These are phyloP conservation scores for Drosophila truncata DNA, from an alignment of 1,140 invertebrate genomes.

Conservation along the genomic window DNA sequence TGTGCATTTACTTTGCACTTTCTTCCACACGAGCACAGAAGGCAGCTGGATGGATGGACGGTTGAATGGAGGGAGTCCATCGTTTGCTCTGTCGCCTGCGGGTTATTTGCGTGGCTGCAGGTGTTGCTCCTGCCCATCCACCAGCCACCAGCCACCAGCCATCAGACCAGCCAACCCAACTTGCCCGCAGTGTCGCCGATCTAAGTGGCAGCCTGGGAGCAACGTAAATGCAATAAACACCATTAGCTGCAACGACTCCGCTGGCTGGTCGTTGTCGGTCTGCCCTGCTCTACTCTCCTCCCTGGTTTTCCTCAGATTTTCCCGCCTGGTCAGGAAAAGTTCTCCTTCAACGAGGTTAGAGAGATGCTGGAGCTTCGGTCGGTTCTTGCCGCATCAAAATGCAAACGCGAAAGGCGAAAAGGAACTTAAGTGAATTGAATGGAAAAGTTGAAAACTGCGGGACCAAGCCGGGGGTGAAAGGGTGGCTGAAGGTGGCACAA, in stretches of 20 bases:
- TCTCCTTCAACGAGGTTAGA: conserved; percentile 48
- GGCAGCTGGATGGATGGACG: conserved; percentile 46
- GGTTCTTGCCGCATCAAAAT: conserved; percentile 62
- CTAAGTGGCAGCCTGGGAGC: conserved; percentile 71
- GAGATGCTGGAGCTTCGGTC: conserved; percentile 1
- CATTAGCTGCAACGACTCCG: conserved; percentile 68
- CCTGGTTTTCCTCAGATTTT: conserved; percentile 39
- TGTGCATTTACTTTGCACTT: conserved; percentile 80
- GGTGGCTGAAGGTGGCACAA: conserved; percentile 53
- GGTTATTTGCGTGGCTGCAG: conserved; percentile 75
- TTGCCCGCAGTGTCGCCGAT: conserved; percentile 54
- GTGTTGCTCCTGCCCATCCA: conserved; percentile 30
- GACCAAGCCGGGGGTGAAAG: too few species aligned
- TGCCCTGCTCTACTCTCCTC: conserved; percentile 1
- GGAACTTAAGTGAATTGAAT: conserved; percentile 79
- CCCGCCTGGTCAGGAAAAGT: conserved; percentile 44
- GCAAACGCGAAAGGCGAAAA: conserved; percentile 64
- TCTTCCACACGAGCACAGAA: conserved; percentile 56
- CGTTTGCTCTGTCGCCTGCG: conserved; percentile 48
- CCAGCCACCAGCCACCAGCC: not conserved
- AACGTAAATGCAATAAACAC: conserved; percentile 78
- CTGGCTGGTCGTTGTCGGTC: conserved; percentile 38
- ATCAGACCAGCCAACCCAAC: not conserved
- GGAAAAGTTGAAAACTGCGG: conserved; percentile 75
- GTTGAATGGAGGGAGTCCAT: conserved; percentile 30